phyloP scores from a whole-genome alignment of 2,113 vertebrate genomes.

The Plotosus lineatus region DNA sequence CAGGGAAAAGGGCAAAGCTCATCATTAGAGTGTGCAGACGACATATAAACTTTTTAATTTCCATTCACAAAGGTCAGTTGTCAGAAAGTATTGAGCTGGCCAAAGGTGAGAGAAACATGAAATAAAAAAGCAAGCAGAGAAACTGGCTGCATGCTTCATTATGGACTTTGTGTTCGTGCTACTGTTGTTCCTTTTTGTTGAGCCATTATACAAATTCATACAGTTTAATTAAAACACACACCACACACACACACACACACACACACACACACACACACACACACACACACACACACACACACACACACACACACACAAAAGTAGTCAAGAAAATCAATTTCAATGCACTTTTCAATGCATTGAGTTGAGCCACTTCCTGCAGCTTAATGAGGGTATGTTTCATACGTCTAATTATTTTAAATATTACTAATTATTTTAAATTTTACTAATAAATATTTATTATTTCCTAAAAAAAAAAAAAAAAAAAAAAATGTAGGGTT shows the following conservation, averaged over 20 bases:
- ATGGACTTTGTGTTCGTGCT: neutral
- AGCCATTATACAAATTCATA: neutral
- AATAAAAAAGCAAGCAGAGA: slow-evolving; percentile 49
- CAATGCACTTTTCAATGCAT: neutral
- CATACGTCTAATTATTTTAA: neutral
- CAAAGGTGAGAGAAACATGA: slow-evolving; percentile 69
- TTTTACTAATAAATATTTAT: too few relatives aligned
- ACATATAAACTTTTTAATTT: slow-evolving; percentile 54
- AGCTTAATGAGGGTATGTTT: neutral
- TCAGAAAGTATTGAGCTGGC: slow-evolving; percentile 72
- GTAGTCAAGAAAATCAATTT: neutral
- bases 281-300: too few relatives aligned
- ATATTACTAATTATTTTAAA: too few relatives aligned
- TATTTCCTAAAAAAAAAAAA: too few relatives aligned
- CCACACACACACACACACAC: too few relatives aligned
- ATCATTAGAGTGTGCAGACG: slow-evolving; percentile 42
- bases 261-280: too few relatives aligned
- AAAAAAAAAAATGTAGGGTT: too few relatives aligned
- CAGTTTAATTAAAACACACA: neutral
- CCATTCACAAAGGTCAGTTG: slow-evolving; percentile 69
- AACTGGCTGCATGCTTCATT: neutral
- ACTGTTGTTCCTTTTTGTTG: neutral
- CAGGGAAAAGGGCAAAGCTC: slow-evolving; percentile 50
- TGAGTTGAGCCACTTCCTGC: neutral
- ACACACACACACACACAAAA: too few relatives aligned